Base-by-base conservation (phyloP, 2,888 invertebrate genomes). In the Diplolepis rosae region DNA sequence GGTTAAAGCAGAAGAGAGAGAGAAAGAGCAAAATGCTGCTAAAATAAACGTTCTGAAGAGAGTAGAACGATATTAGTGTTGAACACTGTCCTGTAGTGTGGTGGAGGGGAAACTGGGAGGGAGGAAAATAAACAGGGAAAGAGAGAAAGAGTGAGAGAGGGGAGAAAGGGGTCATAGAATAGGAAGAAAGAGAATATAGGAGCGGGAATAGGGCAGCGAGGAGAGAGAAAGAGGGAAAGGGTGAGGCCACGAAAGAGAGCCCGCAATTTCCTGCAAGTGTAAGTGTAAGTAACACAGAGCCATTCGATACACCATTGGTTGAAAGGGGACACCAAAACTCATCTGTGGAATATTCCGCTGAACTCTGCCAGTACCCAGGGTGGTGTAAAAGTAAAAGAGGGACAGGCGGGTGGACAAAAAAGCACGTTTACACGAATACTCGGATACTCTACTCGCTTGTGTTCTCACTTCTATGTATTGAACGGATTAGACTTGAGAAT, bases 291-390 rank as follows among this genome's bases (percentile, higher is more conserved):
- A 28, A 32, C 15, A 30, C 30, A 32, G 61, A 15, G n/a, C 27
- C 7, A 28, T n/a, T n/a, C 15, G 30, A 28, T 11, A 45, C 15
- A 30, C 9, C 1, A 9, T 1, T 22, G 18, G 42, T 0, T 42
- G 35, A 51, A 79, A 51, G 27, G 70, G 75, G 79, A 79, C 45
- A 72, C 70, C 70, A 70, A 75, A 73, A 70, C 75, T 76, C 77
- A 75, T 75, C 78, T 77, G 71, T 78, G 80, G 80, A 80, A 80
- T 80, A 80, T 80, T 80, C 80, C 80, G 76, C 79, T 80, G 79
- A 80, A 80, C 80, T 73, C 76, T 71, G 70, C 24, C 56, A 50
- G 68, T 65, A 65, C 35, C 48, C 70, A 56, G 68, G 50, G 42
- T 42, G 42, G 42, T 42, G 42, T 42, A 42, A 42, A 6, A 42